Conservation (phyloP, 2,888 invertebrate species). For the Acronicta psi region DNA sequence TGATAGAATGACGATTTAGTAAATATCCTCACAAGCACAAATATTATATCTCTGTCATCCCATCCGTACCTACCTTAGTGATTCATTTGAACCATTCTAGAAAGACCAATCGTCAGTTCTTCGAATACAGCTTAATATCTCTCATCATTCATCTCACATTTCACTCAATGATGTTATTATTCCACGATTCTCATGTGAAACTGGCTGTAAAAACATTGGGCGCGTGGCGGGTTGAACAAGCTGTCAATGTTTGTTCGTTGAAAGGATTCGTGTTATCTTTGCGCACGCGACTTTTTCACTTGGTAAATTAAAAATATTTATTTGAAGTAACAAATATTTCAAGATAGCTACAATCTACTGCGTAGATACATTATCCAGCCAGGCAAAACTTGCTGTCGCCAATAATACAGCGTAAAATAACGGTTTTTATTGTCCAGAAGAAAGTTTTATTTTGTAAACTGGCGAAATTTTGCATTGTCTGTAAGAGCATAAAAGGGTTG, state of each 20-base stretch:
- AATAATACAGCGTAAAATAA: slow-evolving; percentile 36
- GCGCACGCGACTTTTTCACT: slow-evolving; percentile 34
- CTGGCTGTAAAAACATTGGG: slow-evolving; percentile 43
- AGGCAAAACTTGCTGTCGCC: slow-evolving; percentile 19
- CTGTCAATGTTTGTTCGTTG: slow-evolving; percentile 19
- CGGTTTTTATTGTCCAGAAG: slow-evolving; percentile 40
- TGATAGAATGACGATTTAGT: too few species aligned
- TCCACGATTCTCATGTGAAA: slow-evolving; percentile 44
- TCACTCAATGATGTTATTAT: slow-evolving; percentile 15
- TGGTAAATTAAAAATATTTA: not conserved
- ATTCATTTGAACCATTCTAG: not conserved
- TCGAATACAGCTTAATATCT: too few species aligned
- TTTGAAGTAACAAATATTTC: too few species aligned
- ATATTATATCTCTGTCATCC: too few species aligned
- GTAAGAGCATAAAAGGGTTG: slow-evolving; percentile 44
- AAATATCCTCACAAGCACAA: too few species aligned
- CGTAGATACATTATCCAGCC: too few species aligned
- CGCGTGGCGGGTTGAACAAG: slow-evolving; percentile 41
- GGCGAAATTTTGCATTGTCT: slow-evolving; percentile 37
- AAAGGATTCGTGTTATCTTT: slow-evolving; percentile 49
- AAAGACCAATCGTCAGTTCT: not conserved
- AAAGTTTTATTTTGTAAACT: slow-evolving; percentile 48
- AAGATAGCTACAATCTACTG: too few species aligned
- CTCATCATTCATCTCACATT: too few species aligned
- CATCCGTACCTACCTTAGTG: too few species aligned